phyloP scores from a whole-genome alignment of 2,113 vertebrate genomes.

The Argyrosomus japonicus region DNA sequence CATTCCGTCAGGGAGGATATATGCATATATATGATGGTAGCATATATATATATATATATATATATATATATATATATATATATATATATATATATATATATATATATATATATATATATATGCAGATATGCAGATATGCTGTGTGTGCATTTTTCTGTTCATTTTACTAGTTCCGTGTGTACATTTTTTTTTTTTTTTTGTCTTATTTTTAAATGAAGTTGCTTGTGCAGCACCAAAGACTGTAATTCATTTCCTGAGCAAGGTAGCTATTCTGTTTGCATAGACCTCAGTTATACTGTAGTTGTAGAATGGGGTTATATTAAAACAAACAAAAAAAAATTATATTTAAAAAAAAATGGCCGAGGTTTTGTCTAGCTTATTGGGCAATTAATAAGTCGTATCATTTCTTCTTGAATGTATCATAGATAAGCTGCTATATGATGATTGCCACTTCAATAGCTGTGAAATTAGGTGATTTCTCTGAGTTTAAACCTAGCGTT shows the following conservation, averaged over 20 bases:
- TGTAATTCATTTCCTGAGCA: conserved; percentile 98
- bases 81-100: no score
- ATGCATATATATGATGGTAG: conserved; percentile 78
- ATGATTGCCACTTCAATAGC: conserved; percentile 99
- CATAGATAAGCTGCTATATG: conserved; percentile 99
- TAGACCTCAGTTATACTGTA: conserved; percentile 97
- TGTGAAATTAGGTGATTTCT: conserved; percentile 99
- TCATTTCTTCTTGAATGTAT: conserved; percentile 99
- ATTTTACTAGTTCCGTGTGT: conserved; percentile 86
- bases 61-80: no score
- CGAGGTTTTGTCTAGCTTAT: conserved; percentile 96
- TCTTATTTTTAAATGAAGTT: conserved; percentile 91
- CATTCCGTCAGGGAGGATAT: conserved; percentile 99
- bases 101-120: conserved; percentile 49
- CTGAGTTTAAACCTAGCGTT: conserved; percentile 95
- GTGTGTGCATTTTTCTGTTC: conserved; percentile 73
- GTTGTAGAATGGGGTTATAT: conserved; percentile 89
- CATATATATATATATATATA: conserved; percentile 43
- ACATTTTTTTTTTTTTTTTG: conserved; percentile 57
- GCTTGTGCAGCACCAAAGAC: conserved; percentile 99
- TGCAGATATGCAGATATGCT: conserved; percentile 84
- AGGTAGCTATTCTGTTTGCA: conserved; percentile 98
- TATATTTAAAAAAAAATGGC: conserved; percentile 85
- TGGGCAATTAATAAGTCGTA: conserved; percentile 98
- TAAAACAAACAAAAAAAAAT: conserved; percentile 87